Evolutionary conservation across 2,113 vertebrate genomes (phyloP).

Genomic region (Engraulis encrasicolus): DNA sequence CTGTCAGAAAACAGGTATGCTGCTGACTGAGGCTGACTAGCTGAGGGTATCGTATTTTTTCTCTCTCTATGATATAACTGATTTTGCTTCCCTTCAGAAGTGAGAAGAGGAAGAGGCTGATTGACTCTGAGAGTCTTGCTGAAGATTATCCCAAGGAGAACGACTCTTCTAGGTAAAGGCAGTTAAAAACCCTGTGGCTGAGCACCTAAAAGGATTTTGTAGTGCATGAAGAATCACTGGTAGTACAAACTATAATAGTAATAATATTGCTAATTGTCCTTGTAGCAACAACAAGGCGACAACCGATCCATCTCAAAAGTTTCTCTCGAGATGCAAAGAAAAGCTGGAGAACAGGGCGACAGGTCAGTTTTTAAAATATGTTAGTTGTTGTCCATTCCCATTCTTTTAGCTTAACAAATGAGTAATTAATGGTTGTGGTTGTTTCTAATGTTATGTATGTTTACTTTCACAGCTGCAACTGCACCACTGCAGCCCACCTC

Average conservation of each 20-base stretch:
- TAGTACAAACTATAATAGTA: not conserved
- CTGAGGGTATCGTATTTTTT: not conserved
- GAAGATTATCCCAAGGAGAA: conserved; percentile 99
- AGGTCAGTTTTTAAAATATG: conserved; percentile 69
- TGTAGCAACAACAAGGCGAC: conserved; percentile 93
- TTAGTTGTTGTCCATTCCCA: not conserved
- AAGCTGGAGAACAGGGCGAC: conserved; percentile 88
- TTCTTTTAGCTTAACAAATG: not conserved
- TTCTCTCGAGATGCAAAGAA: conserved; percentile 88
- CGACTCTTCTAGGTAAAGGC: conserved; percentile 89
- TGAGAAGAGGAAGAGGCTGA: conserved; percentile 90
- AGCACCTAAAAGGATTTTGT: not conserved
- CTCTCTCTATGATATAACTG: not conserved
- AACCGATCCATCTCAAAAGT: conserved; percentile 88
- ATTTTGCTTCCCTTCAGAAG: conserved; percentile 66
- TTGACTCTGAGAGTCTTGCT: conserved; percentile 82
- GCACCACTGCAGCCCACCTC: conserved; percentile 90
- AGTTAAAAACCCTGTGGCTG: not conserved
- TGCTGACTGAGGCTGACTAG: not conserved
- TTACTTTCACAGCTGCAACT: conserved; percentile 77
- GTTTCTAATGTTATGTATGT: not conserved
- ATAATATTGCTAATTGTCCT: not conserved
- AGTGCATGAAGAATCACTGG: not conserved
- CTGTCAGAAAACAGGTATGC: conserved; percentile 88
- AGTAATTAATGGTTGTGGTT: not conserved